Percentiles rank a stretch among this genome's conserved stretches.
Evolutionary conservation across 2,113 vertebrate species (phyloP).

Genomic region (Rhagologus leucostigma): DNA sequence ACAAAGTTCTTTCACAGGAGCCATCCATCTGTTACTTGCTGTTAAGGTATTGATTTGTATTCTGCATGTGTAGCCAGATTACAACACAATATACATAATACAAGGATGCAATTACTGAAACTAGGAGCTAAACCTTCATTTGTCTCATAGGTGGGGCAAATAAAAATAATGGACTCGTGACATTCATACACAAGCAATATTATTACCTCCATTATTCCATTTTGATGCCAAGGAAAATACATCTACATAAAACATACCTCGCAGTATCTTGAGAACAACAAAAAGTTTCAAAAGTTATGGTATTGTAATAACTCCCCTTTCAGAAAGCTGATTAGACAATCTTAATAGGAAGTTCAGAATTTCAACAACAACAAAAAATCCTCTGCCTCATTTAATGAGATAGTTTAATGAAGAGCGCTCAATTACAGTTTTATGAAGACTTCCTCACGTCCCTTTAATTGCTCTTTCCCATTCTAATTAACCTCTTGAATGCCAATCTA

Average conservation of each 20-base stretch:
- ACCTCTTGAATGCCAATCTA: constrained; percentile 61
- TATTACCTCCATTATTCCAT: background rate
- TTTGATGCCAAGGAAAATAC: background rate
- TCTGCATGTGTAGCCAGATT: background rate
- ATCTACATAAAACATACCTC: background rate
- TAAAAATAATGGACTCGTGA: background rate
- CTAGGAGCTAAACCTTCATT: background rate
- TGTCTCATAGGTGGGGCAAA: background rate
- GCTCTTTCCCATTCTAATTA: constrained; percentile 66
- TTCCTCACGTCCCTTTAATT: constrained; percentile 62
- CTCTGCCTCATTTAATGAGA: constrained; percentile 64
- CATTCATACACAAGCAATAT: background rate
- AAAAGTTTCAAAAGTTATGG: constrained; percentile 19
- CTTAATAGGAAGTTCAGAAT: constrained; percentile 57
- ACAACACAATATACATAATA: constrained; percentile 22
- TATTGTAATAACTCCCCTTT: constrained; percentile 44
- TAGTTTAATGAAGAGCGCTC: constrained; percentile 38
- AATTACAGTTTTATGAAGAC: constrained; percentile 56
- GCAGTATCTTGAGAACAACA: background rate
- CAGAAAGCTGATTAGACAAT: constrained; percentile 61
- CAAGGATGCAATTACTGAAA: constrained; percentile 5
- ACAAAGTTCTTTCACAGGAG: background rate
- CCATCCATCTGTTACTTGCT: constrained; percentile 42
- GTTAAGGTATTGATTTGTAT: constrained; percentile 38
- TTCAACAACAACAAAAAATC: constrained; percentile 44